Evolutionary conservation across 2,888 invertebrate species (phyloP).

Genomic region (Stenodema calcarata): DNA sequence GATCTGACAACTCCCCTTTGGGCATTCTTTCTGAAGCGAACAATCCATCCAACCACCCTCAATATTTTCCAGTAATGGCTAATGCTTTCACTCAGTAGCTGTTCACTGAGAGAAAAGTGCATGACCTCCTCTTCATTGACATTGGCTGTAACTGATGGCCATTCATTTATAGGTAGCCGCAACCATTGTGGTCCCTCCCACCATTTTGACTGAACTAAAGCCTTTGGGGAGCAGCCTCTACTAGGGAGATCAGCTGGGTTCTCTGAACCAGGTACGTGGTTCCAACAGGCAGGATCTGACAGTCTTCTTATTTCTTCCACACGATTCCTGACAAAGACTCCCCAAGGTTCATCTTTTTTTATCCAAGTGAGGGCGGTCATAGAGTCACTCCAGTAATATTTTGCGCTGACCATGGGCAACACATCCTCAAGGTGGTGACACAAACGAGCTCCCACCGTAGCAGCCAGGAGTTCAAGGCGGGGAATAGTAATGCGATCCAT

Average conservation of each 20-base stretch:
- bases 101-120: neutral
- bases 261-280: conserved; percentile 58
- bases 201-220: conserved; percentile 58
- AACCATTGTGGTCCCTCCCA: conserved; percentile 60
- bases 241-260: conserved; percentile 55
- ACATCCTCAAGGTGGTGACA: conserved; percentile 44
- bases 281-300: conserved; percentile 55
- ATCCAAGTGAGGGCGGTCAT: conserved; percentile 58
- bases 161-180: conserved; percentile 49
- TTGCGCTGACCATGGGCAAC: conserved; percentile 42
- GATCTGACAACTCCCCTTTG: neutral
- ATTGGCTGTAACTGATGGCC: conserved; percentile 53
- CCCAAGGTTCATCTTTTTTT: conserved; percentile 56
- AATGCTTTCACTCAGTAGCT: neutral
- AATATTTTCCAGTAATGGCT: neutral
- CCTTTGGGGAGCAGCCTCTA: conserved; percentile 57
- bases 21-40: neutral
- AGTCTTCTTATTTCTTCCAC: conserved; percentile 50
- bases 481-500: conserved; percentile 58
- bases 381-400: conserved; percentile 59
- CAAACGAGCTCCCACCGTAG: conserved; percentile 57
- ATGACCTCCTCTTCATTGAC: conserved; percentile 22
- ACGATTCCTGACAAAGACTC: conserved; percentile 37
- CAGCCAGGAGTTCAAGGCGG: conserved; percentile 59
- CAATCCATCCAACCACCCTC: conserved; percentile 8